Base-by-base conservation (phyloP, 2,888 invertebrate species). In the Hydroisotoma schaefferi region DNA sequence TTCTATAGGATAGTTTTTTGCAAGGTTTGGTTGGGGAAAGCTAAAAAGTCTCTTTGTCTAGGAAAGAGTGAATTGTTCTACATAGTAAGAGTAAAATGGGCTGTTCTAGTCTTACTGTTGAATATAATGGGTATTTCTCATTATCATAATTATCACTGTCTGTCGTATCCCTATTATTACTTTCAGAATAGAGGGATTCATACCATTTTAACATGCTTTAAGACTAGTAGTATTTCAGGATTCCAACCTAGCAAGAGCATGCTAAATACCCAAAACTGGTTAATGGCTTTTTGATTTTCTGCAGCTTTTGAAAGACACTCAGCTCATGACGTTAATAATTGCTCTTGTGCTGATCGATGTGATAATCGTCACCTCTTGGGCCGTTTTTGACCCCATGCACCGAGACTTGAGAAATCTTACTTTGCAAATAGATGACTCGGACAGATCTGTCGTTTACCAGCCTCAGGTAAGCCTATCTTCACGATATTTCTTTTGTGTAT, bases 361-460 rank as follows among this genome's bases (percentile, higher is more conserved):
- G 1, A 80, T 89, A 58, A 85, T 94, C 54, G 86, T 92, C 26
- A 85, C 87, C 0, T 80, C 91, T 26, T 94, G 94, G 94, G 85
- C 88, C 12, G 82, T 81, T 49, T 80, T 90, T 61, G 94, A 94
- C 78, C 94, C 94, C 2, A 88, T 94, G 87, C 85, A 90, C 75
- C 80, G 89, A 28, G 86, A 90, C 74, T 81, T 92, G 57, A 85
- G 86, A 75, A 90, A 92, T 81, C 81, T 92, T 71, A 87, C 90
- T 18, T 79, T 87, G 54, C 88, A 90, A 79, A 86, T 87, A 74
- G 88, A 85, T 74, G 79, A 84, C 2, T 82, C 83, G 3, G 88
- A 90, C 75, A 81, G 88, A n/a, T 86, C 88, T 66, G 86, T 90
- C 44, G 87, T 88, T 44, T 90, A 89, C 77, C 90, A 90, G 75